Base-by-base conservation (phyloP, 2,888 invertebrate genomes). In the Cheilosia vulpina region DNA sequence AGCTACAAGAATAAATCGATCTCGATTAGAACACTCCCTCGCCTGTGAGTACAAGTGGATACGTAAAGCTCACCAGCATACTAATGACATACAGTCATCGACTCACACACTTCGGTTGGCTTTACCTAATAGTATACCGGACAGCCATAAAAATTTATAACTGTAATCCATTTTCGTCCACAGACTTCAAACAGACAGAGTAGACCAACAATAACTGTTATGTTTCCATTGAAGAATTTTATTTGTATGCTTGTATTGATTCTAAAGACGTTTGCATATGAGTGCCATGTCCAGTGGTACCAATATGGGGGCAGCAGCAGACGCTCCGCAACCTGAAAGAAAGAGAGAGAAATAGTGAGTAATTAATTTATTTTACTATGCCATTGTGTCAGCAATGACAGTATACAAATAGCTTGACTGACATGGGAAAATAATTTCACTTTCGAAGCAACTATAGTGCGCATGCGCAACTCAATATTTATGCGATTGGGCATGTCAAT, bases 141-240 rank as follows among this genome's bases (percentile, higher is more conserved):
- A 90, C 89, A 91, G 89, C 89, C 90, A 91, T 90, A 90, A 89
- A 90, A 90, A 89, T 89, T 89, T 91, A 90, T 90, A 91, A 90
- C 90, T 90, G 90, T 90, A 90, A 90, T 90, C 90, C 90, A 91
- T 90, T 90, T 90, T 90, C 87, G 89, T 87, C 88, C 88, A 88
- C 87, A 88, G 89, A 90, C 90, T 81, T 85, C 81, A 81, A 85
- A 85, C 76, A 77, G 85, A 81, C 85, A 77, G 81, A 77, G 57
- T 72, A 76, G 72, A 85, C 76, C 85, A 85, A 85, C 85, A 85
- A 85, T 84, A 87, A 87, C 85, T 85, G 85, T 78, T 87, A 87
- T 87, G 87, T 85, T 85, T 84, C 87, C 87, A 87, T 87, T 87
- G 85, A 78, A 85, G 81, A 77, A 72, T 72, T 79, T 87, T 77